Evolutionary conservation across 2,797 vertebrate species (phyloP).

Genomic region (Xyrichtys novacula): DNA sequence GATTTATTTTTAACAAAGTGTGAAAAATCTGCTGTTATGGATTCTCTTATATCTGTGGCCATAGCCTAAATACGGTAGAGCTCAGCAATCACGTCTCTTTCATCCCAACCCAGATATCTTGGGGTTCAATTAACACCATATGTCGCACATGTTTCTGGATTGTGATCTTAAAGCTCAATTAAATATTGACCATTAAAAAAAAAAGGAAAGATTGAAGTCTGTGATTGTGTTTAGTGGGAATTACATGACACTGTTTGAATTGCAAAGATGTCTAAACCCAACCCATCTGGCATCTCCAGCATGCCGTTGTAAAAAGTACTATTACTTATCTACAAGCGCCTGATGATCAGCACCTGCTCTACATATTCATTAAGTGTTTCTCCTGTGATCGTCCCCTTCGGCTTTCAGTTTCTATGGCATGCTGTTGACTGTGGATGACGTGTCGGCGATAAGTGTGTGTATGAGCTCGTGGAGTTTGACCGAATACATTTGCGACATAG

Average conservation of each 20-base stretch:
- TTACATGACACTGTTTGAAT: conserved; percentile 22
- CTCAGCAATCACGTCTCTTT: conserved; percentile 23
- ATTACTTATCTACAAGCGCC: conserved; percentile 37
- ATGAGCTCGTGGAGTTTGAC: conserved; percentile 43
- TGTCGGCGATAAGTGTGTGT: conserved; percentile 40
- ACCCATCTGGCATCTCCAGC: conserved; percentile 2
- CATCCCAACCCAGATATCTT: conserved; percentile 25
- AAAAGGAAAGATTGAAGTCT: no score
- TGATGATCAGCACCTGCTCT: conserved; percentile 27
- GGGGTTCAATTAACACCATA: conserved; percentile 32
- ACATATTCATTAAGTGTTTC: conserved; percentile 21
- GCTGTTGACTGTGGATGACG: conserved; percentile 47
- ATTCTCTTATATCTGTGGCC: no score
- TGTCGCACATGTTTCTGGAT: conserved; percentile 33
- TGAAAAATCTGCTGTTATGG: no score
- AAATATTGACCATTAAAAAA: neutral
- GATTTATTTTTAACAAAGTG: no score
- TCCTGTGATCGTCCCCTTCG: conserved; percentile 20
- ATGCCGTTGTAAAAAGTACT: conserved; percentile 10
- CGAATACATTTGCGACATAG: conserved; percentile 59
- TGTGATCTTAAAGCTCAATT: conserved; percentile 5
- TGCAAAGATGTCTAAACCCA: conserved; percentile 18
- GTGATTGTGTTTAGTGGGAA: neutral
- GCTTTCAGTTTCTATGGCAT: conserved; percentile 36
- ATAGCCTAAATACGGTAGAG: conserved; percentile 35